Evolutionary conservation across 2,797 vertebrate species (phyloP), one percentile per base, ranked within the genome.

Genomic region (Phoxinus dragarum): DNA sequence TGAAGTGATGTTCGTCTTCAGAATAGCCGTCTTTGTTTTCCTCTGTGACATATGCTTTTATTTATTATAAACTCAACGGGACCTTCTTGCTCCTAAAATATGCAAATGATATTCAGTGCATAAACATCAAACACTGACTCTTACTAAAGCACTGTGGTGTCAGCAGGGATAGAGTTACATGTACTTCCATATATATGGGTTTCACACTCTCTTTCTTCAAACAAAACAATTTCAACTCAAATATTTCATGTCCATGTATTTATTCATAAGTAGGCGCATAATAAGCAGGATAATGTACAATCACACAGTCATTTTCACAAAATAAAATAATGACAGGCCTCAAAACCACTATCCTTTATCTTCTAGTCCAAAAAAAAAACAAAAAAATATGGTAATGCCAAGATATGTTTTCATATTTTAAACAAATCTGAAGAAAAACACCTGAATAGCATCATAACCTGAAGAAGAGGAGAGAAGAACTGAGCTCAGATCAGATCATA

Each of bases 181-280:
- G 23, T 4, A 23, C 23, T n/a, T 5, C 5, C 56, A 47, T 47
- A 47, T 1, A 16, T 5, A 47, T 59, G 9, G 9, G 11, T 23
- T 59, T 21, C 21, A 9, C n/a, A 61, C 10, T 59, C 59, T 61
- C 56, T 12, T 5, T 27, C 59, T n/a, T n/a, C 59, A 61, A 27
- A 12, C 44, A 59, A 56, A 76, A 74, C 44, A 36, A 59, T 16
- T 14, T n/a, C 52, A n/a, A 77, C 36, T 1, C 21, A 14, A 21
- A 38, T 5, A 38, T 59, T 59, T 59, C 11, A 56, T 40, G 34
- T 77, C 19, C 34, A 56, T 54, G 52, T 40, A 40, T 56, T 77
- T 77, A 77, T 77, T 42, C 38, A 61, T 77, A 40, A 59, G 36
- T 61, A 59, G 54, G 36, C 12, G 52, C 23, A n/a, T 76, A 56